Evolutionary conservation across 2,888 invertebrate species (phyloP).

Genomic region (Achlya flavicornis): DNA sequence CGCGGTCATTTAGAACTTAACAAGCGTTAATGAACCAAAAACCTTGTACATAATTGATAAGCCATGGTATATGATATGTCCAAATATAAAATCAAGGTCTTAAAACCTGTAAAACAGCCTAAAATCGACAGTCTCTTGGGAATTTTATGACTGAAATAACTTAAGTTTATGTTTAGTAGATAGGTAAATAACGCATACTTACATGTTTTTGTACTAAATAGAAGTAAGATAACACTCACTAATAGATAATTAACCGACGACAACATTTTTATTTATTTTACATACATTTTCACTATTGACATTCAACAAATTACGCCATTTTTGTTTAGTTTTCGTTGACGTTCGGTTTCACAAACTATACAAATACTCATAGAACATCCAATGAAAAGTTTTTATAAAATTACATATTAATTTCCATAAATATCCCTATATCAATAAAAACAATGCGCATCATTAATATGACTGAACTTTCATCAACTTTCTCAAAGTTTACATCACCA

Average conservation of each 20-base stretch:
- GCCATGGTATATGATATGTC: constrained; percentile 32
- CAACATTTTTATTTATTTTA: constrained; percentile 77
- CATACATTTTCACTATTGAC: constrained; percentile 70
- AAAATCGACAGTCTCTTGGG: constrained; percentile 22
- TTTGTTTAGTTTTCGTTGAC: constrained; percentile 54
- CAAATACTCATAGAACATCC: constrained; percentile 16
- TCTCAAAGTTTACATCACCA: too few relatives aligned
- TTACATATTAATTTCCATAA: too few relatives aligned
- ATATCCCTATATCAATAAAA: too few relatives aligned
- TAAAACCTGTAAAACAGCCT: constrained; percentile 32
- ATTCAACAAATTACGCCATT: constrained; percentile 70
- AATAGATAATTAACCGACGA: constrained; percentile 54
- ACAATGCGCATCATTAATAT: too few relatives aligned
- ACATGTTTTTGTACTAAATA: constrained; percentile 62
- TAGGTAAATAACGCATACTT: constrained; percentile 43
- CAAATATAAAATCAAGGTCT: constrained; percentile 47
- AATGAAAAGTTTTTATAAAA: background rate
- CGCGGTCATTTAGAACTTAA: constrained; percentile 5
- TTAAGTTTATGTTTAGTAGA: background rate
- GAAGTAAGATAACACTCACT: constrained; percentile 54
- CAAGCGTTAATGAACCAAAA: constrained; percentile 25
- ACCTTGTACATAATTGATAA: constrained; percentile 48
- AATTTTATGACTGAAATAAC: background rate
- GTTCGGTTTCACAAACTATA: constrained; percentile 25
- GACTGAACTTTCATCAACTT: too few relatives aligned